phyloP scores from a whole-genome alignment of 2,888 invertebrate genomes.

The Doris montereyensis region DNA sequence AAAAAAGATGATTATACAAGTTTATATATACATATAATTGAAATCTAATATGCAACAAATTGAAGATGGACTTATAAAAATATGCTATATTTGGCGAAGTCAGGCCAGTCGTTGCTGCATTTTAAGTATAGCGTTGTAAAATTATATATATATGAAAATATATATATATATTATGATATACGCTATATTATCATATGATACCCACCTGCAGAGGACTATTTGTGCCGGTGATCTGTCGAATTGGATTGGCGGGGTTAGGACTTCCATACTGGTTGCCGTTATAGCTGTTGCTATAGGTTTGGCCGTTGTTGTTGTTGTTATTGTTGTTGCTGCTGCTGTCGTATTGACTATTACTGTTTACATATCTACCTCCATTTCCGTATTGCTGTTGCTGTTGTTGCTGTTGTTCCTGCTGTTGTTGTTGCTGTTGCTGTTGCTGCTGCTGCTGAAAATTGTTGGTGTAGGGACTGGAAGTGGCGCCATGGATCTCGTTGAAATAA shows the following conservation, averaged over 20 bases:
- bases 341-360: not conserved
- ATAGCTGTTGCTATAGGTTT: not conserved
- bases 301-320: not conserved
- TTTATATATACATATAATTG: no score
- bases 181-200: no score
- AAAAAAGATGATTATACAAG: no score
- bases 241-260: not conserved
- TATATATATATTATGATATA: no score
- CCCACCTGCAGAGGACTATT: not conserved
- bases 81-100: no score
- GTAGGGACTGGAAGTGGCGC: not conserved
- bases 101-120: no score
- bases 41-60: no score
- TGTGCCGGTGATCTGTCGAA: conserved; percentile 13
- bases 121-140: no score
- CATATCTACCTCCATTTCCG: not conserved
- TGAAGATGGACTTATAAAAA: no score
- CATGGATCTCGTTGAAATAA: conserved; percentile 1
- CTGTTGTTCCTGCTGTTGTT: not conserved
- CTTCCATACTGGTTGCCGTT: no score
- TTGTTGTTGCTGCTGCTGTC: not conserved
- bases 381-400: not conserved
- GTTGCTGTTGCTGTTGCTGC: not conserved
- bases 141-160: no score
- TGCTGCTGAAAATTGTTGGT: not conserved